These are phyloP conservation scores for Zoroaster sp. DNA, from an alignment of 53 echinoderm and acorn worm genomes.

Conservation along the genomic window DNA sequence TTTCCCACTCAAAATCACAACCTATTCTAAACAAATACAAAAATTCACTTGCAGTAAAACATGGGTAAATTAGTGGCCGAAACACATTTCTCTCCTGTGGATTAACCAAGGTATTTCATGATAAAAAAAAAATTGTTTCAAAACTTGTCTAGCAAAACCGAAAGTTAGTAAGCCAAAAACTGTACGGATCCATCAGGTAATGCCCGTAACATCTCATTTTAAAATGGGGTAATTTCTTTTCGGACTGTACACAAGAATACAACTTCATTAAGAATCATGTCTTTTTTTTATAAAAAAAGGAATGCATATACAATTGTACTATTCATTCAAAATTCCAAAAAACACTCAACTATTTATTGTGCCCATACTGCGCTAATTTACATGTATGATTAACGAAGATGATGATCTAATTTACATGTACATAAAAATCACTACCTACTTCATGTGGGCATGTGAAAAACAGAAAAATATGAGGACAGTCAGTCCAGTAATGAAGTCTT, in stretches of 20 bases:
- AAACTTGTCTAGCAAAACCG: neutral
- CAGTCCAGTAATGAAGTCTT: too few relatives aligned
- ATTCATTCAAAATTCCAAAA: neutral
- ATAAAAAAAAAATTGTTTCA: neutral
- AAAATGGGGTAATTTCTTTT: neutral
- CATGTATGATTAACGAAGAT: neutral
- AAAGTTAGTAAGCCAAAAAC: neutral
- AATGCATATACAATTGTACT: slow-evolving; percentile 10
- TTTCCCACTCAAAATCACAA: slow-evolving; percentile 60
- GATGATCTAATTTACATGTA: neutral
- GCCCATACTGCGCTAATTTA: neutral
- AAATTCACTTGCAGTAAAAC: slow-evolving; percentile 27
- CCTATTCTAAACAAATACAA: slow-evolving; percentile 57
- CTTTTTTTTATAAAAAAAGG: slow-evolving; percentile 9
- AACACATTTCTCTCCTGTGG: neutral
- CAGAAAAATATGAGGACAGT: too few relatives aligned
- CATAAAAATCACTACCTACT: neutral
- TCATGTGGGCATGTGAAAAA: neutral
- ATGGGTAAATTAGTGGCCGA: neutral
- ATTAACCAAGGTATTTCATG: neutral
- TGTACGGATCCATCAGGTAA: neutral
- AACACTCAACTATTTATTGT: neutral
- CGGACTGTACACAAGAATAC: slow-evolving; percentile 29
- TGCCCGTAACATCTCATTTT: neutral
- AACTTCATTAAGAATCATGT: neutral